These are phyloP conservation scores for Lasioglossum marginatum DNA, from an alignment of 2,888 invertebrate species.

Conservation along the genomic window DNA sequence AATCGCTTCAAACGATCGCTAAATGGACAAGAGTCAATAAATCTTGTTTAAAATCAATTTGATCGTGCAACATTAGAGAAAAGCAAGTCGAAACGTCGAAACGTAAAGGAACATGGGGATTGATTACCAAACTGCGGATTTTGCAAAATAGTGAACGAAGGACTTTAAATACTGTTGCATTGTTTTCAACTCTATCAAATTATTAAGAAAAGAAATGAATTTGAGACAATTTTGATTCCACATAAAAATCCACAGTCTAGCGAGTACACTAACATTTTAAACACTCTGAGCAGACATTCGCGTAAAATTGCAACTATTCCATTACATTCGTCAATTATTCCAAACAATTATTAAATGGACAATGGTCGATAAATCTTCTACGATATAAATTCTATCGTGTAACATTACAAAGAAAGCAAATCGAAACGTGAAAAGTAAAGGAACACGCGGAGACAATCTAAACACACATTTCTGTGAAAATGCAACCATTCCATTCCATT, in stretches of 20 bases:
- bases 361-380: not conserved
- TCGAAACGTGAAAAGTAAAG: not conserved
- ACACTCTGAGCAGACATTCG: not conserved
- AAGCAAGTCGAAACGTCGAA: not conserved
- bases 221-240: no score
- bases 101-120: not conserved
- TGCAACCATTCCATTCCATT: not conserved
- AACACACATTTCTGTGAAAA: not conserved
- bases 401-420: no score
- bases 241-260: no score
- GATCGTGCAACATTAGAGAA: not conserved
- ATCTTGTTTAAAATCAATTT: not conserved
- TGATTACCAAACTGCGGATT: not conserved
- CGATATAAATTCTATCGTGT: no score
- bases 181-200: no score
- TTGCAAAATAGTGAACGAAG: no score
- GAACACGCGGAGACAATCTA: not conserved
- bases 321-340: not conserved
- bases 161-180: no score
- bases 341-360: not conserved
- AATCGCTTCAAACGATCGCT: not conserved
- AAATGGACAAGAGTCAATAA: not conserved
- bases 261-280: not conserved
- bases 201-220: no score
- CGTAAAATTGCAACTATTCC: no score